These are phyloP conservation scores for Anoplopoma fimbria DNA, from an alignment of 2,113 vertebrate genomes.

Conservation along the genomic window DNA sequence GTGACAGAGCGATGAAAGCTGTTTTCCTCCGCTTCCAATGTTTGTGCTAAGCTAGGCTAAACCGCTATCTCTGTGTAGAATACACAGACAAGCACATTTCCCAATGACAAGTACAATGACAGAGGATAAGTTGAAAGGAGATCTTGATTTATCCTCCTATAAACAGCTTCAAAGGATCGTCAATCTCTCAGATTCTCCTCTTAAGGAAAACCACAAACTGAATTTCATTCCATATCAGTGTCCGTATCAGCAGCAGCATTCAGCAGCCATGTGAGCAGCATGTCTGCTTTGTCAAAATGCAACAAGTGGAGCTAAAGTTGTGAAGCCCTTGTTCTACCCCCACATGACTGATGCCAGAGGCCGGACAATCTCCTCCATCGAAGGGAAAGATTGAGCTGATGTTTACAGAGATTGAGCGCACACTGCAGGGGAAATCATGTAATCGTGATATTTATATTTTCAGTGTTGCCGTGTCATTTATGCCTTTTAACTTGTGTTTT, in stretches of 20 bases:
- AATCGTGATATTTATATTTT: conserved; percentile 61
- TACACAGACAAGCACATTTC: neutral
- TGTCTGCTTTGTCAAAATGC: conserved; percentile 6
- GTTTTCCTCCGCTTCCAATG: neutral
- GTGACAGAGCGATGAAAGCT: neutral
- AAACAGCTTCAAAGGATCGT: neutral
- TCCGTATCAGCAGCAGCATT: neutral
- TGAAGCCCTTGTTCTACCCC: conserved; percentile 8
- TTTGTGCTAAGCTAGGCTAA: neutral
- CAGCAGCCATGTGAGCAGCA: neutral
- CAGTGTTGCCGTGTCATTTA: conserved; percentile 34
- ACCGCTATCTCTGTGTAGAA: neutral
- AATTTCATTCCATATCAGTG: conserved; percentile 4
- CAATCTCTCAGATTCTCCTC: neutral
- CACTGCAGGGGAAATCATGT: conserved; percentile 36
- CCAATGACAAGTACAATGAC: neutral
- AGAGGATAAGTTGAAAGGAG: neutral
- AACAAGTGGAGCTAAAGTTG: conserved; percentile 26
- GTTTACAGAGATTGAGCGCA: conserved; percentile 47
- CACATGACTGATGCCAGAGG: conserved; percentile 7
- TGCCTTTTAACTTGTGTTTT: conserved; percentile 52
- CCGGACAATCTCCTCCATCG: neutral
- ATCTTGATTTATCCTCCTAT: conserved; percentile 12
- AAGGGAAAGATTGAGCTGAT: conserved; percentile 22
- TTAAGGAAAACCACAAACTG: neutral